phyloP scores from a whole-genome alignment of 1,140 invertebrate species.

The Drosophila novamexicana region DNA sequence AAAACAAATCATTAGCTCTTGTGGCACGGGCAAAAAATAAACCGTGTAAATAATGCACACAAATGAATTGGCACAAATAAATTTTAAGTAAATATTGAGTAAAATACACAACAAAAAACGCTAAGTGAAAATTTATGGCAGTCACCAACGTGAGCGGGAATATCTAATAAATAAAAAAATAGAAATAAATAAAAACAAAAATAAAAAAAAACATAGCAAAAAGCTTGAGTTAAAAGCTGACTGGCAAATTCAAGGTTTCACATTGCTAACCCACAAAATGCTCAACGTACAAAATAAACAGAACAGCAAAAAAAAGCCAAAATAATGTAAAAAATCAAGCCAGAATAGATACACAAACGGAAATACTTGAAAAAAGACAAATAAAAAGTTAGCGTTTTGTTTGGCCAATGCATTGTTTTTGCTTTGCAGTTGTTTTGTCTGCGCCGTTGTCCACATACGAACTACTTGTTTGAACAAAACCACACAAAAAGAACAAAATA shows the following conservation, averaged over 20 bases:
- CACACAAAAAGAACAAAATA: slow-evolving; percentile 18
- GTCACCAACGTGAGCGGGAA: not conserved
- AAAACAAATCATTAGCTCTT: slow-evolving; percentile 26
- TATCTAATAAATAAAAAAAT: slow-evolving; percentile 20
- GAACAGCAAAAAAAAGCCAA: slow-evolving; percentile 60
- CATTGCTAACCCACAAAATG: slow-evolving; percentile 74
- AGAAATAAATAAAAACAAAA: slow-evolving; percentile 32
- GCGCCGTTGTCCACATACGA: slow-evolving; percentile 10
- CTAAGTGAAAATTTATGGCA: slow-evolving; percentile 40
- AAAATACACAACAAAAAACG: slow-evolving; percentile 3
- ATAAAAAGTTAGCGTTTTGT: slow-evolving; percentile 35
- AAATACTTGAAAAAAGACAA: slow-evolving; percentile 40
- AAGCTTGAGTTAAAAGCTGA: slow-evolving; percentile 44
- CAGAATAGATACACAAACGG: slow-evolving; percentile 39
- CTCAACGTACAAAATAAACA: slow-evolving; percentile 66
- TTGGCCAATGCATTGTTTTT: slow-evolving; percentile 42
- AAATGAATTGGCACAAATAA: slow-evolving; percentile 37
- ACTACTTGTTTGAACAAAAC: slow-evolving; percentile 43
- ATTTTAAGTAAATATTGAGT: slow-evolving; percentile 24
- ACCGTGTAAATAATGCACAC: slow-evolving; percentile 8
- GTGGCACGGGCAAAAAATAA: not conserved
- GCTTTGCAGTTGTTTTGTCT: slow-evolving; percentile 18
- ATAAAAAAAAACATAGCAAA: not conserved
- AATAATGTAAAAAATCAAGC: slow-evolving; percentile 33
- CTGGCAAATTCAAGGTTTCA: slow-evolving; percentile 60